Conservation (phyloP, 2,113 vertebrate species). For the Phainopepla nitens region DNA sequence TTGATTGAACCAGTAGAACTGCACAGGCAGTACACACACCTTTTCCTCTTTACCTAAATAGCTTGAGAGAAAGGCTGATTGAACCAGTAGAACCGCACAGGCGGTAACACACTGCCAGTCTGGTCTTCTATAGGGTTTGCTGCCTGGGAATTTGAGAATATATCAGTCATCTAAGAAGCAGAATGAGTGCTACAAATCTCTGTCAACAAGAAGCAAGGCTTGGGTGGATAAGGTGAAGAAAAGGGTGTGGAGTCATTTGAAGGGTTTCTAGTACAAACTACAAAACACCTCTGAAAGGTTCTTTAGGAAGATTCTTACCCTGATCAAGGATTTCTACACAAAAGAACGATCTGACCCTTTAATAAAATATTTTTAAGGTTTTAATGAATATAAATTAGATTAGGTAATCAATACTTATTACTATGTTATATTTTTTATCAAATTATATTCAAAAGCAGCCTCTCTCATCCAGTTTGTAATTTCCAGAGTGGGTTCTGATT, state of each 20-base stretch:
- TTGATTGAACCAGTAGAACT: neutral
- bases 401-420: conserved; percentile 31
- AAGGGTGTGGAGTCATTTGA: neutral
- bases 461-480: conserved; percentile 18
- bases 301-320: neutral
- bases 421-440: conserved; percentile 9
- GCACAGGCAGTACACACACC: neutral
- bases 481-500: conserved; percentile 38
- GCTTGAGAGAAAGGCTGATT: neutral
- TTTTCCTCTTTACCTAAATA: neutral
- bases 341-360: neutral
- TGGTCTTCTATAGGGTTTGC: neutral
- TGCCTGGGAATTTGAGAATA: neutral
- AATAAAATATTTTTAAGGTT: conserved; percentile 25
- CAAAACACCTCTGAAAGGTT: neutral
- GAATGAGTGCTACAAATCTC: neutral
- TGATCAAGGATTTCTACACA: neutral
- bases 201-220: neutral
- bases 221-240: neutral
- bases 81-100: neutral
- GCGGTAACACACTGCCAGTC: neutral
- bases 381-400: conserved; percentile 40
- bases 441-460: conserved; percentile 43
- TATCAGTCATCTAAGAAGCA: neutral
- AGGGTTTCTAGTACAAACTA: neutral